Evolutionary conservation across 2,797 vertebrate genomes (phyloP).

Genomic region (Brotula barbata): DNA sequence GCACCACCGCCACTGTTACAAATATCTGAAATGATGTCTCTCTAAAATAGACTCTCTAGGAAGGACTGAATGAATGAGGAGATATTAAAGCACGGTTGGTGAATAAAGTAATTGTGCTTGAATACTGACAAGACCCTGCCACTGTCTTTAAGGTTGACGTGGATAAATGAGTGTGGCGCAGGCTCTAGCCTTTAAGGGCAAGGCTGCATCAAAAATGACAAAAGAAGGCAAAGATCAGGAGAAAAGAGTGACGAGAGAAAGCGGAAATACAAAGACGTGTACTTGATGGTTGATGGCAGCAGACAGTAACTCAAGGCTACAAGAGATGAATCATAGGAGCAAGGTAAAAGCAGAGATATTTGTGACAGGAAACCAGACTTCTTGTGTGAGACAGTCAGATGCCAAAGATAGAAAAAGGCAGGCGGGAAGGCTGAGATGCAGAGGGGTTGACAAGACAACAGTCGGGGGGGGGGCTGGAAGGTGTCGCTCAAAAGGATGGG

Average conservation of each 20-base stretch:
- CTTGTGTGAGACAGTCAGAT: constrained; percentile 23
- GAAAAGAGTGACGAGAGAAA: constrained; percentile 11
- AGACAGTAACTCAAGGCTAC: constrained; percentile 33
- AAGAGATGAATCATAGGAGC: constrained; percentile 33
- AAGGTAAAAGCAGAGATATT: constrained; percentile 22
- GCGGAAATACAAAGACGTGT: constrained; percentile 12
- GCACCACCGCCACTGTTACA: not conserved
- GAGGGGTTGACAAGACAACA: constrained; percentile 37
- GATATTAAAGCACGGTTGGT: constrained; percentile 3
- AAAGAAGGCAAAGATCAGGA: constrained; percentile 3
- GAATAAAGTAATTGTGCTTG: constrained; percentile 7
- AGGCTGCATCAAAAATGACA: constrained; percentile 14
- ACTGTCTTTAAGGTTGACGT: constrained; percentile 5
- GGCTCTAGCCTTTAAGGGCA: constrained; percentile 18
- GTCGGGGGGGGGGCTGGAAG: constrained; percentile 32
- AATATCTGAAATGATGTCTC: constrained; percentile 9
- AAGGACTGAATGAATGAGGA: constrained; percentile 24
- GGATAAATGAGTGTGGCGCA: not conserved
- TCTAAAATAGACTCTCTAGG: constrained; percentile 17
- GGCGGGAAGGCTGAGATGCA: not conserved
- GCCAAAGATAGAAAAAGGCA: not conserved
- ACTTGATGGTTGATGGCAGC: constrained; percentile 14
- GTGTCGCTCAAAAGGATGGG: constrained; percentile 50
- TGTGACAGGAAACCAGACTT: constrained; percentile 15
- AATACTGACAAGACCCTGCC: constrained; percentile 1